A percentile compares a stretch with the other conserved stretches of the same genome.
Conservation (phyloP, 2,888 invertebrate species). For the Mimumesa dahlbomi region DNA sequence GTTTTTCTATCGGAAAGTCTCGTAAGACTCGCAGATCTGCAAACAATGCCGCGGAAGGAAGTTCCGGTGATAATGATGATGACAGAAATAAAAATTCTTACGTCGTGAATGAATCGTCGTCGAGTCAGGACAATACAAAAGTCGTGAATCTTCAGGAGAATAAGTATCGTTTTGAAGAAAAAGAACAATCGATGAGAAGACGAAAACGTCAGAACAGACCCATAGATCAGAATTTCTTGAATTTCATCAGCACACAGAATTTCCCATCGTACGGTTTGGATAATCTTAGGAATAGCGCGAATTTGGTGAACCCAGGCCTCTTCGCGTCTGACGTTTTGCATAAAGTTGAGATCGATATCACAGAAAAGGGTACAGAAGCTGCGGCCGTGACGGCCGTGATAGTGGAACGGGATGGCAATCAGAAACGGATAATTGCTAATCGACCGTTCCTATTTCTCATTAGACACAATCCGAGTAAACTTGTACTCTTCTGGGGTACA, state of each 20-base stretch:
- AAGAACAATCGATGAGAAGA: conserved; percentile 51
- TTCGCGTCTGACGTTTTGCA: conserved; percentile 85
- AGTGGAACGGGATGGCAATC: conserved; percentile 82
- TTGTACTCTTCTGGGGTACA: conserved; percentile 87
- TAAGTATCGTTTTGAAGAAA: conserved; percentile 44
- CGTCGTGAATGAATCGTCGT: neutral
- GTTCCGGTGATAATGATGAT: no score
- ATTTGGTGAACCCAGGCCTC: conserved; percentile 83
- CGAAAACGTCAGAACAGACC: conserved; percentile 63
- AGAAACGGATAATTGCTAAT: conserved; percentile 82
- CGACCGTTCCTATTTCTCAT: conserved; percentile 89
- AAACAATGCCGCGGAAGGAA: neutral
- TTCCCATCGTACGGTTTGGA: conserved; percentile 72
- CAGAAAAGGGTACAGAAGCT: conserved; percentile 87
- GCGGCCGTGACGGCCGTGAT: conserved; percentile 85
- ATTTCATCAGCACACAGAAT: conserved; percentile 52
- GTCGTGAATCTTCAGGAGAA: conserved; percentile 47
- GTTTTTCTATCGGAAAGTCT: conserved; percentile 64
- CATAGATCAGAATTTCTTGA: conserved; percentile 66
- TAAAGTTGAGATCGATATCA: conserved; percentile 85
- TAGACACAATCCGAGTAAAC: conserved; percentile 84
- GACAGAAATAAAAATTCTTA: conserved; percentile 11
- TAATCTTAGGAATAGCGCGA: conserved; percentile 72
- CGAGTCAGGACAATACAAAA: conserved; percentile 5
- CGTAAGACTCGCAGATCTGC: conserved; percentile 32